A percentile compares a stretch with the other conserved stretches of the same genome.
Evolutionary conservation across 2,113 vertebrate genomes (phyloP).

Genomic region (Sialia sialis): DNA sequence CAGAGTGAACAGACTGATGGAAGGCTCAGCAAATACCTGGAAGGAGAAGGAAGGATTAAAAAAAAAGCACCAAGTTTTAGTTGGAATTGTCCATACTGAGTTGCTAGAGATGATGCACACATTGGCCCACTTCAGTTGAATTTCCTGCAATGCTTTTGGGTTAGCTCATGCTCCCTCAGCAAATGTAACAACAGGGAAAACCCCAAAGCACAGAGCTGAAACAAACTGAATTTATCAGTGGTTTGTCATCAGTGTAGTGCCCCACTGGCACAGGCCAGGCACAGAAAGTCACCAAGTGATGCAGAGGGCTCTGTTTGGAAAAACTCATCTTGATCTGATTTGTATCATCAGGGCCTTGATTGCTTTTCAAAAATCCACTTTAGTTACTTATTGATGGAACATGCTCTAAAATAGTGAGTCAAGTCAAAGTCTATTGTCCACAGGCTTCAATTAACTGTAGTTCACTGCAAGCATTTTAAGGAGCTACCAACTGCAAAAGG

Average conservation of each 20-base stretch:
- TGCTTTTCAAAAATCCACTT: not conserved
- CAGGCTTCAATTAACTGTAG: not conserved
- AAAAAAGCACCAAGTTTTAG: not conserved
- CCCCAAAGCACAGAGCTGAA: not conserved
- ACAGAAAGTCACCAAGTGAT: not conserved
- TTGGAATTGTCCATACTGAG: not conserved
- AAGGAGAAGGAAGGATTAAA: not conserved
- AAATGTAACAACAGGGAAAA: not conserved
- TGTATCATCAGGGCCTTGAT: not conserved
- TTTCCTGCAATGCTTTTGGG: not conserved
- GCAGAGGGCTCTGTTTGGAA: not conserved
- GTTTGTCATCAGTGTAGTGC: not conserved
- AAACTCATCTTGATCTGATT: not conserved
- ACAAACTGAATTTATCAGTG: not conserved
- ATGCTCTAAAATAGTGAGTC: not conserved
- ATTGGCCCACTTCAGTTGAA: not conserved
- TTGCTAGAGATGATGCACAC: not conserved
- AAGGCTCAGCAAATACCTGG: conserved; percentile 83
- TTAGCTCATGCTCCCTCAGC: not conserved
- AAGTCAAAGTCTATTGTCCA: not conserved
- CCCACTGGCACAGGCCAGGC: not conserved
- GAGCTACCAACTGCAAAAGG: not conserved
- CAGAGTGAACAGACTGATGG: conserved; percentile 80
- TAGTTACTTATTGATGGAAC: not conserved
- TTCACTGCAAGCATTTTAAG: not conserved